Evolutionary conservation across 2,797 vertebrate genomes (phyloP), one percentile per base, ranked within the genome.

Genomic region (Chromis chromis): DNA sequence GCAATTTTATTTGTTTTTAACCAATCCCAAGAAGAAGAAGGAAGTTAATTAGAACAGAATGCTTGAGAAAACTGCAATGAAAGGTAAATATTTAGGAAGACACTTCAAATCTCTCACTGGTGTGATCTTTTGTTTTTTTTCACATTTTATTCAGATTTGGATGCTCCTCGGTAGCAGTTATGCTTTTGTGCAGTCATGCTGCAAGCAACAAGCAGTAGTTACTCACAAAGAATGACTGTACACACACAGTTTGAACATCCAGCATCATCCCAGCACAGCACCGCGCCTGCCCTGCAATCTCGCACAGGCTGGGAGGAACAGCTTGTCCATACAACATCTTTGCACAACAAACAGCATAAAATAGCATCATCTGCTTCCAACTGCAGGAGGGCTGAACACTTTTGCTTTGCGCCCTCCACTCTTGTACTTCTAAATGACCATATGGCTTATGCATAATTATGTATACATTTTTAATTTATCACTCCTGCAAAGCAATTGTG

Each of bases 361-460:
- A 70, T 39, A 70, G 65, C 68, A 75, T 81, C 74, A 78, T 85
- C 78, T 80, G 70, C 53, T 55, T 28, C 55, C 25, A 42, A 31
- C 77, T 78, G 82, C 74, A 67, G 79, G 63, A 60, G 74, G 64
- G 33, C 55, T 36, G 58, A 62, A 54, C 42, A 62, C 58, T 76
- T 76, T 83, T 65, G 33, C 65, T 77, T 49, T 40, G 28, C 62
- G 3, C 31, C n/a, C 50, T 67, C 33, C 58, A 56, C 74, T 70
- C 70, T 69, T 78, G 70, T 75, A 52, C 54, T 79, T 83, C 60
- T 55, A 74, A 82, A 72, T 75, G 76, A 73, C 81, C 86, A 86
- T 86, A 79, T 86, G 79, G 79, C 70, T 75, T 53, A 31, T 78
- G 79, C 75, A 83, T 85, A 83, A 83, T 78, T 81, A 74, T 39